These are phyloP conservation scores for Buceros bicornis DNA, from an alignment of 2,797 vertebrate species.

Conservation along the genomic window DNA sequence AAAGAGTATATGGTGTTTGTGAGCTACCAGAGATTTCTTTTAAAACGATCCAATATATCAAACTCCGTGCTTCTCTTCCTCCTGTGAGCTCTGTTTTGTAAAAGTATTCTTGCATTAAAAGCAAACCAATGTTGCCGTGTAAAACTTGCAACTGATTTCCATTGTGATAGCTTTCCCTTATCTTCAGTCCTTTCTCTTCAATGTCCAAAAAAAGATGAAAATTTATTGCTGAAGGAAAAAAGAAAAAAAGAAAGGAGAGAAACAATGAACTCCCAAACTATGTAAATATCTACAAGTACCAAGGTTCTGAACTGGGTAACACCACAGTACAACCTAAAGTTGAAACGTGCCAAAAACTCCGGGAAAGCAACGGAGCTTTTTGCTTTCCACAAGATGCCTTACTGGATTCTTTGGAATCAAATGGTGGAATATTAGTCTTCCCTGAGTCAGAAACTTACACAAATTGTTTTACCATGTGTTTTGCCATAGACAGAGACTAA, in stretches of 20 bases:
- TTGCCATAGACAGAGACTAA: neutral
- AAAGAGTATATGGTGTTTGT: neutral
- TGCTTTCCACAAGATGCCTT: neutral
- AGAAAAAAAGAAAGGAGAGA: neutral
- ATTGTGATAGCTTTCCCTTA: neutral
- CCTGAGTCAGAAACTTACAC: neutral
- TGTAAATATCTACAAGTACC: neutral
- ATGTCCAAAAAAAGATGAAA: neutral
- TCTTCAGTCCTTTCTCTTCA: neutral
- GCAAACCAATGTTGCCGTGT: neutral
- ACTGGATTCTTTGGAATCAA: neutral
- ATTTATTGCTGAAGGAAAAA: neutral
- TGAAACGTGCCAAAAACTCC: neutral
- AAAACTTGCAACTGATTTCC: neutral
- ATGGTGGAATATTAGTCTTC: neutral
- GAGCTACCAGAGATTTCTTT: neutral
- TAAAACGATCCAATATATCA: neutral
- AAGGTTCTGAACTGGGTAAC: neutral
- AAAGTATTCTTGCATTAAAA: neutral
- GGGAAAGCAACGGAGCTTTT: neutral
- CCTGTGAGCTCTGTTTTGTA: neutral
- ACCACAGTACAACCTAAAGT: neutral
- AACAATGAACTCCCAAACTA: neutral
- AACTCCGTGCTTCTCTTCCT: neutral
- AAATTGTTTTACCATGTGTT: neutral